Evolutionary conservation across 2,113 vertebrate species (phyloP), one percentile per base, ranked within the genome.

Genomic region (Leucoraja erinaceus): DNA sequence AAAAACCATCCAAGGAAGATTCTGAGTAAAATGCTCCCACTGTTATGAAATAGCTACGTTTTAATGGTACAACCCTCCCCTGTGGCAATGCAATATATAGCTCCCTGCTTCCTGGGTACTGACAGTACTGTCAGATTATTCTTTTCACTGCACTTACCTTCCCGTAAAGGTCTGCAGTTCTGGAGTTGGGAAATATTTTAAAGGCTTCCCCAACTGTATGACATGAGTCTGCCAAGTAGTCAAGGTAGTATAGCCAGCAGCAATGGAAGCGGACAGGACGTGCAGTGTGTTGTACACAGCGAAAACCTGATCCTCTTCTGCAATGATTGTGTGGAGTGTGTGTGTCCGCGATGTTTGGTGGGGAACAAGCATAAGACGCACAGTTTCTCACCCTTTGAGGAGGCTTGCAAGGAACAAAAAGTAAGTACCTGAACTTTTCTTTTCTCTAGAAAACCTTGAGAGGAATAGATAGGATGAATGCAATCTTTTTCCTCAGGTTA

Each of bases 271-370:
- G 38, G 31, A 4, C 38, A 28, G 68, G 90, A 20, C 1, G 90
- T 91, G 33, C 90, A 72, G 18, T 91, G 90, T 91, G 66, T 91
- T 31, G 9, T 70, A 4, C 90, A 91, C 33, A 72, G 90, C 5
- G 33, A 91, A 28, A 70, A 38, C 33, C 90, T 91, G 66, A 91
- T 91, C 63, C 90, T 91, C 33, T 91, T 72, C 90, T 91, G 90
- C 33, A 91, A 38, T 3, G 66, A 91, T 5, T 91, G 90, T 28
- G 90, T 5, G 90, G 90, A 72, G 0, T 91, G 90, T 28, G 90
- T 91, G n/a, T 91, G 90, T 5, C 90, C 90, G 38, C 90, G 68
- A 10, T 91, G 90, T 38, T n/a, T 91, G 90, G 90, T 91, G 66
- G 63, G 90, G 10, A 70, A 10, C 33, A 54, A 25, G 38, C 68